phyloP scores from a whole-genome alignment of 2,113 vertebrate species.

The Poecilia latipinna region DNA sequence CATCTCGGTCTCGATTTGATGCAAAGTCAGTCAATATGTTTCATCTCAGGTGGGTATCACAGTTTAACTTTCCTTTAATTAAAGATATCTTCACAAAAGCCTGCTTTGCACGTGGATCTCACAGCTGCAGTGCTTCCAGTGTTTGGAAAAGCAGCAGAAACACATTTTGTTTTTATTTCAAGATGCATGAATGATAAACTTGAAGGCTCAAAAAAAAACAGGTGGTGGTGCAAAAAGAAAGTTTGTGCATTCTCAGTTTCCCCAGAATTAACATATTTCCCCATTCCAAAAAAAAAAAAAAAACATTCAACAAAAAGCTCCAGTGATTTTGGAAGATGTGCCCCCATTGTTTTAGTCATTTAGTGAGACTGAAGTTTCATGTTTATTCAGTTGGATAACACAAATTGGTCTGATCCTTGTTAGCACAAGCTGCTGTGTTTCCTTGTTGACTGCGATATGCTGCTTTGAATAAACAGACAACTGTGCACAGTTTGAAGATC shows the following conservation, averaged over 20 bases:
- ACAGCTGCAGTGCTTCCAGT: slow-evolving; percentile 15
- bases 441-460: slow-evolving; percentile 41
- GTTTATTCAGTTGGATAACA: slow-evolving; percentile 48
- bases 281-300: not conserved
- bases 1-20: slow-evolving; percentile 34
- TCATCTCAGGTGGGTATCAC: slow-evolving; percentile 26
- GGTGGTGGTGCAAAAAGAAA: slow-evolving; percentile 10
- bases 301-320: slow-evolving; percentile 42
- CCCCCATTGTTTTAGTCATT: slow-evolving; percentile 24
- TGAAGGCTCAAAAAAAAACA: slow-evolving; percentile 30
- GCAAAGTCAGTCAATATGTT: slow-evolving; percentile 52
- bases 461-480: slow-evolving; percentile 29
- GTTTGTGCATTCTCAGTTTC: slow-evolving; percentile 30
- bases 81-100: slow-evolving; percentile 42
- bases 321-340: slow-evolving; percentile 29
- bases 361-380: slow-evolving; percentile 37
- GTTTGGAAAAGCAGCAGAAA: slow-evolving; percentile 11
- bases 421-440: slow-evolving; percentile 43
- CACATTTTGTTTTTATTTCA: slow-evolving; percentile 36
- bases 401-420: slow-evolving; percentile 48
- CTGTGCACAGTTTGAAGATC: slow-evolving; percentile 16
- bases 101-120: slow-evolving; percentile 11
- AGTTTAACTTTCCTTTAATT: slow-evolving; percentile 42
- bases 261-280: slow-evolving; percentile 50
- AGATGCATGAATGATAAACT: slow-evolving; percentile 11